Evolutionary conservation across 2,113 vertebrate species (phyloP).

Genomic region (Epinephelus cyanopodus): DNA sequence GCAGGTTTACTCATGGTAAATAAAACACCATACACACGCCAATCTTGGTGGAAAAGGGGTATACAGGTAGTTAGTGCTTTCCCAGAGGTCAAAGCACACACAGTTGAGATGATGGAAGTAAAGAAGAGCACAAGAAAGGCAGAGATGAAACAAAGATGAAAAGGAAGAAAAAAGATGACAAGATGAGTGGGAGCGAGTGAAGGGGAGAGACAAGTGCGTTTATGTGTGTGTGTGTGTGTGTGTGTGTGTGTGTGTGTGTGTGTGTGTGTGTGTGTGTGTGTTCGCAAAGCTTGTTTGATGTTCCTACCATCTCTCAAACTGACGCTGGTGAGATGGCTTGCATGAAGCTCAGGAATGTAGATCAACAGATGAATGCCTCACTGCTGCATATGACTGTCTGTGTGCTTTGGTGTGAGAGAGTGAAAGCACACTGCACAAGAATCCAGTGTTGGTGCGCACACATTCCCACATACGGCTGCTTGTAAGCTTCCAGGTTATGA

Average conservation of each 20-base stretch:
- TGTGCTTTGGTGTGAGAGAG: slow-evolving; percentile 20
- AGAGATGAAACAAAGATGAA: slow-evolving; percentile 44
- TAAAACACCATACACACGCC: not conserved
- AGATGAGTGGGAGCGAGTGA: slow-evolving; percentile 22
- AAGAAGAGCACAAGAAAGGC: slow-evolving; percentile 29
- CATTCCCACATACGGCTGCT: slow-evolving; percentile 9
- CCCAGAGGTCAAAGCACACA: slow-evolving; percentile 30
- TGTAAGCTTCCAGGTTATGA: slow-evolving; percentile 31
- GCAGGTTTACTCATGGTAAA: too few species aligned
- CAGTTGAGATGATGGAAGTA: slow-evolving; percentile 34
- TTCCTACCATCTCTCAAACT: slow-evolving; percentile 55
- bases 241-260: slow-evolving; percentile 3
- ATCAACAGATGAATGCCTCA: slow-evolving; percentile 69
- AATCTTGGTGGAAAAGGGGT: too few species aligned
- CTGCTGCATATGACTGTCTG: slow-evolving; percentile 37
- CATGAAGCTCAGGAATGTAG: slow-evolving; percentile 74
- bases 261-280: not conserved
- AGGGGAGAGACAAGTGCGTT: slow-evolving; percentile 4
- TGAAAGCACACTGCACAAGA: slow-evolving; percentile 16
- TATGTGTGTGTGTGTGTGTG: not conserved
- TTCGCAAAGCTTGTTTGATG: slow-evolving; percentile 47
- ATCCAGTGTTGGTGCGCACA: slow-evolving; percentile 2
- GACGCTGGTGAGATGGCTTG: slow-evolving; percentile 42
- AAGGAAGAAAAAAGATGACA: slow-evolving; percentile 19
- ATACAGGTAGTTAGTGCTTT: slow-evolving; percentile 35